A percentile compares a stretch with the other conserved stretches of the same genome.
Conservation (phyloP, 2,888 invertebrate species). For the Andrena fulva region DNA sequence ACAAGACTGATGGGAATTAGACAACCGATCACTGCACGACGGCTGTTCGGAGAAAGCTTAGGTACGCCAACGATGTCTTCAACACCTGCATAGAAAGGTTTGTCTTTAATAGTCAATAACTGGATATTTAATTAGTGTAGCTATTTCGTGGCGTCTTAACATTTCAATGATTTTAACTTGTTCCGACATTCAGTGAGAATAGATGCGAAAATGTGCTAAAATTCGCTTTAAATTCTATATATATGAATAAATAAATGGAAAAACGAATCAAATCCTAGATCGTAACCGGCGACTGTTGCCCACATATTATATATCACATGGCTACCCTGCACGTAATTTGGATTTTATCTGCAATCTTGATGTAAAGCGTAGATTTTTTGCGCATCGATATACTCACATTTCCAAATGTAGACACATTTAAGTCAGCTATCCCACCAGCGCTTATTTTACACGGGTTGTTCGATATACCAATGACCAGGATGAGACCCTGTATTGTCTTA, state of each 20-base stretch:
- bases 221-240: too few species aligned
- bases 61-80: constrained; percentile 69
- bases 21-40: constrained; percentile 27
- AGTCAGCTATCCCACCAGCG: constrained; percentile 73
- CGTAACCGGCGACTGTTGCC: too few species aligned
- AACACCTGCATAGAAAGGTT: constrained; percentile 62
- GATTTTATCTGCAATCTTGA: too few species aligned
- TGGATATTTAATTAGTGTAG: neutral
- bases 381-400: constrained; percentile 37
- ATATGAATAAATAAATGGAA: too few species aligned
- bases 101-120: neutral
- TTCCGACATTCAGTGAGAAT: too few species aligned
- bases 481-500: constrained; percentile 59
- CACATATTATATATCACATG: too few species aligned
- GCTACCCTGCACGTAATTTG: too few species aligned
- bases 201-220: too few species aligned
- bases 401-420: constrained; percentile 74
- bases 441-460: constrained; percentile 74
- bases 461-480: constrained; percentile 74
- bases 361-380: too few species aligned
- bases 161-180: too few species aligned
- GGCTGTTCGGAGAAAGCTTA: constrained; percentile 68
- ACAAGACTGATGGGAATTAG: neutral
- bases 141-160: neutral
- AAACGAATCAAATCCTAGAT: too few species aligned